Evolutionary conservation across 2,888 invertebrate genomes (phyloP), one percentile per base, ranked within the genome.

Genomic region (Drosophila infuscata): DNA sequence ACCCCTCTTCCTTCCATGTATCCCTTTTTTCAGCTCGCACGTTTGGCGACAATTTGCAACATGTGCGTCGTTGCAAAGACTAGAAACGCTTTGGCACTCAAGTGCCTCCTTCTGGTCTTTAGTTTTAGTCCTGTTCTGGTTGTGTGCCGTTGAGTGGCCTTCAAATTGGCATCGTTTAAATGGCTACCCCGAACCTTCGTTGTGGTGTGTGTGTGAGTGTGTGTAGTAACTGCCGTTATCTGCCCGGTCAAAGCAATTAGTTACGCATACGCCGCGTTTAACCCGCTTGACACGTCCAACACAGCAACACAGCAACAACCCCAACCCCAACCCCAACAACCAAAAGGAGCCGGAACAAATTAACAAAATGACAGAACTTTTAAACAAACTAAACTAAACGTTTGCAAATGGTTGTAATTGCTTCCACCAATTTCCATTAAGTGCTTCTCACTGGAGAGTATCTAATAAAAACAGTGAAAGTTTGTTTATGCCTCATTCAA

Each of bases 41-140:
- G 75, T 73, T 82, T 82, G 66, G 79, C 68, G 81, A 81, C 83
- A 81, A 81, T 83, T 81, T 83, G 84, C 81, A 70, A 83, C 84
- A 81, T 81, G 78, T 81, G 81, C 78, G 74, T 83, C 80, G 63
- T 66, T 71, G 46, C 48, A 43, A 76, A 71, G 51, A 67, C 68
- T 67, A 68, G 69, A 48, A 68, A 20, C 46, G 36, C 48, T 43
- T 35, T 25, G 57, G 49, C 72, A 68, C 64, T 72, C 65, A 62
- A 81, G 71, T 67, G 63, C 46, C 36, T 54, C 54, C 36, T 60
- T 25, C 59, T 35, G 70, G 52, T 70, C 60, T 62, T 61, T 51
- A 59, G 56, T 62, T n/a, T 11, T 53, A 53, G 62, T 59, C 43
- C 53, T 60, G 43, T 38, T 46, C 29, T 57, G 17, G 49, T 51